Conservation (phyloP, 2,113 vertebrate genomes). For the Scalopus aquaticus region DNA sequence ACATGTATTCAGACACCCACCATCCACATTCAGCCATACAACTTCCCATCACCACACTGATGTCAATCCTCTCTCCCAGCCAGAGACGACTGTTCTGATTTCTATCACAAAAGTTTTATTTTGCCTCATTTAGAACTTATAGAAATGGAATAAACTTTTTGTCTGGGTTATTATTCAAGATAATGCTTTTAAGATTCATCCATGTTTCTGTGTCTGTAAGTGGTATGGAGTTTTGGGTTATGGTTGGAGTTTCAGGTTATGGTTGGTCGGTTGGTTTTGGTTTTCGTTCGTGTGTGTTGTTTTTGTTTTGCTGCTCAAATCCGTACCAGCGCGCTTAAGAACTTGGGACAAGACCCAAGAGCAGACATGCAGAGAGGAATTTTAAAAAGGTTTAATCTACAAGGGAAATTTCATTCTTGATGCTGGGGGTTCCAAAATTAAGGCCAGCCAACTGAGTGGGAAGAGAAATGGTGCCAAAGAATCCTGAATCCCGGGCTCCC, state of each 20-base stretch:
- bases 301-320: slow-evolving; percentile 13
- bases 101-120: neutral
- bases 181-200: slow-evolving; percentile 14
- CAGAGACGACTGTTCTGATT: neutral
- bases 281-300: neutral
- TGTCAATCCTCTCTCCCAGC: neutral
- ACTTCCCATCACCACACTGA: neutral
- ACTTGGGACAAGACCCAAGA: no score
- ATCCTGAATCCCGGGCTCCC: neutral
- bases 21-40: neutral
- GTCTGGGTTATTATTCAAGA: neutral
- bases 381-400: no score
- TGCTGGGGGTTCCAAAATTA: neutral
- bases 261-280: neutral
- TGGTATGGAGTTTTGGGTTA: neutral
- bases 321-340: no score
- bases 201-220: neutral
- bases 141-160: neutral
- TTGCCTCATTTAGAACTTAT: neutral
- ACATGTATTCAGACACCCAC: neutral
- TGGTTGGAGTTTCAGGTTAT: neutral
- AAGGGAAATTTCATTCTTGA: neutral
- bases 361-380: no score
- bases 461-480: neutral
- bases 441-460: neutral